These are phyloP conservation scores for Ariopsis seemanni DNA, from an alignment of 2,113 vertebrate genomes.

Conservation along the genomic window DNA sequence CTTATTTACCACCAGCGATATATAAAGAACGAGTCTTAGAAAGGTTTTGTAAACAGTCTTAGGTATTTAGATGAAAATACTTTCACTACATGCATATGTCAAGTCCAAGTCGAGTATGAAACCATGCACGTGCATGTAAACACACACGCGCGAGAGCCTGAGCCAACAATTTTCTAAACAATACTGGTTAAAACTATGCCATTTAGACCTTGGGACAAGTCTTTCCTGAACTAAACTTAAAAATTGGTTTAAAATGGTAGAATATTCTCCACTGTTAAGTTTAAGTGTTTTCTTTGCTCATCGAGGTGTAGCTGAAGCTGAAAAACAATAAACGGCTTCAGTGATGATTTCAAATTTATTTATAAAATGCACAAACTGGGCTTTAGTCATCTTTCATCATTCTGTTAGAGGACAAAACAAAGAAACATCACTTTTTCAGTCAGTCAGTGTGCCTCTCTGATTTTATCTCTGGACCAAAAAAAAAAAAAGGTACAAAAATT, in stretches of 20 bases:
- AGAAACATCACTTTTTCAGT: constrained; percentile 19
- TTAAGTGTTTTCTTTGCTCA: neutral
- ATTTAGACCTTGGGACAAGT: constrained; percentile 5
- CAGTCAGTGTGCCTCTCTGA: constrained; percentile 38
- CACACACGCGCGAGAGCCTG: constrained; percentile 40
- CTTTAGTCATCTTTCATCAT: constrained; percentile 36
- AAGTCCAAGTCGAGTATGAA: constrained; percentile 5
- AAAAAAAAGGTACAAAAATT: constrained; percentile 75
- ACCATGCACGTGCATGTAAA: neutral
- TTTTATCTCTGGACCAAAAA: constrained; percentile 61
- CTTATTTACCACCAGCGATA: neutral
- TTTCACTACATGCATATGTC: constrained; percentile 24
- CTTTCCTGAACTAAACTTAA: neutral
- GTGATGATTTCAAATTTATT: constrained; percentile 39
- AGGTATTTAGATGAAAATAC: constrained; percentile 7
- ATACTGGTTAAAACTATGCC: constrained; percentile 9
- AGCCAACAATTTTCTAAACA: constrained; percentile 21
- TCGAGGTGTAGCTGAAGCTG: constrained; percentile 33
- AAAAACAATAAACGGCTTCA: constrained; percentile 26
- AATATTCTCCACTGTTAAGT: neutral
- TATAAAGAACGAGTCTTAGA: neutral
- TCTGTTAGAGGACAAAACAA: constrained; percentile 36
- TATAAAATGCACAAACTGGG: constrained; percentile 40
- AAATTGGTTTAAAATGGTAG: neutral
- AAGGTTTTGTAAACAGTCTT: constrained; percentile 26